phyloP scores from a whole-genome alignment of 1,140 invertebrate species.

The Drosophila arizonae region DNA sequence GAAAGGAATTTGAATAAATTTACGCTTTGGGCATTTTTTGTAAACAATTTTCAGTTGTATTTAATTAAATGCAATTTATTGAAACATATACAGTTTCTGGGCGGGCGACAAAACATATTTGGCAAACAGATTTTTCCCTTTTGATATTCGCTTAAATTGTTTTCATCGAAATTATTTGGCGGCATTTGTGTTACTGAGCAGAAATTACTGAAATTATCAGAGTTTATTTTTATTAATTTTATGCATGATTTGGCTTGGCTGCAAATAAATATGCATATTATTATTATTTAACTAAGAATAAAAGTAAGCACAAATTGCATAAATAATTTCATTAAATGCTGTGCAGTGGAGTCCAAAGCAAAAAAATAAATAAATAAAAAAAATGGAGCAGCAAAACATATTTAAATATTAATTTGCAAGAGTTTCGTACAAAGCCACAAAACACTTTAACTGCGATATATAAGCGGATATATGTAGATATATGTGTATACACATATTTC shows the following conservation, averaged over 20 bases:
- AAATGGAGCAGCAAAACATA: constrained; percentile 5
- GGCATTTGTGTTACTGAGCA: not conserved
- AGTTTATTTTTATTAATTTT: not conserved
- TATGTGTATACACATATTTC: not conserved
- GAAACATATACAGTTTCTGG: not conserved
- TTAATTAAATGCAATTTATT: not conserved
- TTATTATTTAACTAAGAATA: not conserved
- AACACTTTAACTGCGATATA: not conserved
- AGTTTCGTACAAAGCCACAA: constrained; percentile 6
- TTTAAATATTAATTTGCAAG: constrained; percentile 36
- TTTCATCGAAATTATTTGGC: not conserved
- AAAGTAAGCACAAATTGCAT: not conserved
- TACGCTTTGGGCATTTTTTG: not conserved
- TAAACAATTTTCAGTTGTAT: not conserved
- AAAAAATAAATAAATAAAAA: not conserved
- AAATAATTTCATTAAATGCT: constrained; percentile 27
- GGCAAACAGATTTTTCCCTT: not conserved
- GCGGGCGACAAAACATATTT: not conserved
- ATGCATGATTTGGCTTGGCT: not conserved
- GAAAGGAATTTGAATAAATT: not conserved
- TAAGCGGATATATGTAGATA: not conserved
- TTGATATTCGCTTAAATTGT: not conserved
- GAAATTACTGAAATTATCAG: not conserved
- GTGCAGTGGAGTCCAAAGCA: no score
- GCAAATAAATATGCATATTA: not conserved